These are phyloP conservation scores for Lasioglossum albipes DNA, from an alignment of 1,140 invertebrate genomes.

Conservation along the genomic window DNA sequence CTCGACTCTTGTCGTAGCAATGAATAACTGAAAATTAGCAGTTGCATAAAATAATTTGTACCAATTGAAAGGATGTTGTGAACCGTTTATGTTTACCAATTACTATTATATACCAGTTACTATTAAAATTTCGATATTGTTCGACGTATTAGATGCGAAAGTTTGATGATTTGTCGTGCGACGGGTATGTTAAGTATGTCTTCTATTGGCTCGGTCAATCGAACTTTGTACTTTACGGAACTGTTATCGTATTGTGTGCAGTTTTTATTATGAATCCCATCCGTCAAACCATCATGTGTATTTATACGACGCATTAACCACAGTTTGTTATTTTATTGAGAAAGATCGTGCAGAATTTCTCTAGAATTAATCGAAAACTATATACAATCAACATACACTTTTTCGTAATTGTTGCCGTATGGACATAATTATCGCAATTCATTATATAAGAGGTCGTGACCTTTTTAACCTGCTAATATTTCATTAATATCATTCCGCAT, in stretches of 20 bases:
- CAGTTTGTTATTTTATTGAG: background rate
- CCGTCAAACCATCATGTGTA: background rate
- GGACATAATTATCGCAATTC: constrained; percentile 6
- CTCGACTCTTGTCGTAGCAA: constrained; percentile 29
- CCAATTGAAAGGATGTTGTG: constrained; percentile 3
- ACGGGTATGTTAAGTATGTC: constrained; percentile 20
- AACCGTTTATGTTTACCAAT: constrained; percentile 7
- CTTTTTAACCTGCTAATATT: background rate
- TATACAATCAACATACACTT: background rate
- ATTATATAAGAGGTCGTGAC: constrained; percentile 41
- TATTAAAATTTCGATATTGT: background rate
- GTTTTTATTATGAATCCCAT: background rate
- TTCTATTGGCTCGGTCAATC: constrained; percentile 5
- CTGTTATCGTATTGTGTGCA: background rate
- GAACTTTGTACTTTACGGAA: constrained; percentile 14
- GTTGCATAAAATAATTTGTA: constrained; percentile 16
- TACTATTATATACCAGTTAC: background rate
- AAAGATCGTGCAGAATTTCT: background rate
- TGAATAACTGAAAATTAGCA: constrained; percentile 29
- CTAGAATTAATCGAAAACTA: background rate
- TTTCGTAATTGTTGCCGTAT: constrained; percentile 9
- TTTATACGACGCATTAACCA: background rate
- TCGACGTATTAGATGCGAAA: constrained; percentile 20
- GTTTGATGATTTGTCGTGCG: background rate
- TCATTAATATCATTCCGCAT: background rate